phyloP scores from a whole-genome alignment of 64 coral and sea anemone genomes.

The Montipora foliosa region DNA sequence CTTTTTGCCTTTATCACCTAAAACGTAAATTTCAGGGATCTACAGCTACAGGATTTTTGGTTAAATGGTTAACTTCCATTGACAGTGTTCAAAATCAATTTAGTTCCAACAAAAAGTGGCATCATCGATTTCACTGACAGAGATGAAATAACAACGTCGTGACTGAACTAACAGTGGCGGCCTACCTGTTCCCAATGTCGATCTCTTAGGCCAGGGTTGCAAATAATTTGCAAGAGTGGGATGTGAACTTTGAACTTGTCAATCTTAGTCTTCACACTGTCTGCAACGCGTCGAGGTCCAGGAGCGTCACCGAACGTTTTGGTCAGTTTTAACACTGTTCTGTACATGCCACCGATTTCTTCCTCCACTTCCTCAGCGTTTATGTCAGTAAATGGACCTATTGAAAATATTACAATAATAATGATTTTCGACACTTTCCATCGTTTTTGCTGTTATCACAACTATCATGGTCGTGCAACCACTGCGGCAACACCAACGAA shows the following conservation, averaged over 20 bases:
- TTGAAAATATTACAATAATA: background rate
- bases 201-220: constrained; percentile 89
- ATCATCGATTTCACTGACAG: too few species aligned
- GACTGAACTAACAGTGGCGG: background rate
- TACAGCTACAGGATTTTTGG: too few species aligned
- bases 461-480: too few species aligned
- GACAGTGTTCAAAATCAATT: too few species aligned
- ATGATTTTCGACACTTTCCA: too few species aligned
- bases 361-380: constrained; percentile 97
- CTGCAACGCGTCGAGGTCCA: constrained; percentile 81
- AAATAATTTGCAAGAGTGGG: constrained; percentile 87
- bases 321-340: constrained; percentile 88
- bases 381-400: constrained; percentile 95
- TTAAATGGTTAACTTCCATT: too few species aligned
- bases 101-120: too few species aligned
- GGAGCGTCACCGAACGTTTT: constrained; percentile 88
- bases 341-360: constrained; percentile 86
- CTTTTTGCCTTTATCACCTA: too few species aligned
- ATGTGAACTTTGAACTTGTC: constrained; percentile 97
- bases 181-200: constrained; percentile 90
- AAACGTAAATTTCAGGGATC: too few species aligned
- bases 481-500: background rate
- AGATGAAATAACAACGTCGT: too few species aligned
- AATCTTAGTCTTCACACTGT: constrained; percentile 90
- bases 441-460: background rate